phyloP scores from a whole-genome alignment of 2,113 vertebrate genomes.

The Oryzias curvinotus region DNA sequence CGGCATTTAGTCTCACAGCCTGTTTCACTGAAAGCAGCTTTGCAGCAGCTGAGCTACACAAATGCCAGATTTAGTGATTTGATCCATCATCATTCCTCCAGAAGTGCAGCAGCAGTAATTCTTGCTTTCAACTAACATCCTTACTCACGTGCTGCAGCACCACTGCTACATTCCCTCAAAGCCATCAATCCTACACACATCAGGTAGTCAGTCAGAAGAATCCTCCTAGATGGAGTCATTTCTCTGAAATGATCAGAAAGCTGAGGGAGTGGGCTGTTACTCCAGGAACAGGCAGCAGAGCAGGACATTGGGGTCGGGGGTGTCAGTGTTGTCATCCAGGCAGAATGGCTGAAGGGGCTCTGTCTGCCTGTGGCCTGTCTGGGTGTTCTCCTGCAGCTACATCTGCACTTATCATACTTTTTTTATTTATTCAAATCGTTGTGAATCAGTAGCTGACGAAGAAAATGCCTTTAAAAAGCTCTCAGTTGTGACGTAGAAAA shows the following conservation, averaged over 20 bases:
- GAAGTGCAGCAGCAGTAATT: too few relatives aligned
- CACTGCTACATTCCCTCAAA: neutral
- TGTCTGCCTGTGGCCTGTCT: neutral
- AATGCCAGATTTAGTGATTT: neutral
- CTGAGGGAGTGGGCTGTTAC: constrained; percentile 40
- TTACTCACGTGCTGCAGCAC: neutral
- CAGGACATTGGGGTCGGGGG: constrained; percentile 34
- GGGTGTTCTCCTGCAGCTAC: too few relatives aligned
- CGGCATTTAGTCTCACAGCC: neutral
- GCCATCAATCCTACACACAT: neutral
- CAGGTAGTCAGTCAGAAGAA: neutral
- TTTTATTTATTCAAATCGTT: too few relatives aligned
- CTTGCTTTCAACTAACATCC: neutral
- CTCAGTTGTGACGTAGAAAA: too few relatives aligned
- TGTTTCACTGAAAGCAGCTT: neutral
- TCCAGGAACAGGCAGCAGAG: constrained; percentile 50
- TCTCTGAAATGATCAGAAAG: constrained; percentile 28
- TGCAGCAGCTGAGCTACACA: neutral
- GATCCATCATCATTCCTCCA: neutral
- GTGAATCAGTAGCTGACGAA: too few relatives aligned
- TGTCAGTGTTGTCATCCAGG: constrained; percentile 29
- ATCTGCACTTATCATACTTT: too few relatives aligned
- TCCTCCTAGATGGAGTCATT: neutral
- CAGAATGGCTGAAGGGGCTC: constrained; percentile 29
- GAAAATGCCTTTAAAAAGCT: too few relatives aligned